Conservation (phyloP, 2,113 vertebrate genomes). For the Ageneiosus marmoratus region DNA sequence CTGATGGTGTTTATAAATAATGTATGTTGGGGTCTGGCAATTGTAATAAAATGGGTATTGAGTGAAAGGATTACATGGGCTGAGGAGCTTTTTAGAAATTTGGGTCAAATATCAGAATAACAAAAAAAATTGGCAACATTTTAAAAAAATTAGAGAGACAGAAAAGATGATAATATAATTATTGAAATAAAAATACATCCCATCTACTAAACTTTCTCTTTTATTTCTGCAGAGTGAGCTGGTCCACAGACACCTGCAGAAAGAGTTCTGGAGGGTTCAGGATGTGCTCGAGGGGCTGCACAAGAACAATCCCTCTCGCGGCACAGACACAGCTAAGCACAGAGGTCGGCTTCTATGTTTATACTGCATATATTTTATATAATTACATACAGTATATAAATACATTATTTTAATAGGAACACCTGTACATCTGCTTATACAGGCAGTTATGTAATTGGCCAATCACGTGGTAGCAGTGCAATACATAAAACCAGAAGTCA, state of each 20-base stretch:
- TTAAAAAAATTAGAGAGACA: too few species aligned
- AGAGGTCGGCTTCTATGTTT: conserved; percentile 71
- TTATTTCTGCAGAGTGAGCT: conserved; percentile 79
- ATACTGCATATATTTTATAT: not conserved
- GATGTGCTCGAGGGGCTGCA: conserved; percentile 92
- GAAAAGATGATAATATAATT: too few species aligned
- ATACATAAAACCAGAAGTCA: not conserved
- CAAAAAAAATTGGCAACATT: not conserved
- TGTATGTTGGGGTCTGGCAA: conserved; percentile 19
- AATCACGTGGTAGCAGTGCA: not conserved
- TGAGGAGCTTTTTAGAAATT: not conserved
- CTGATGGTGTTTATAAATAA: conserved; percentile 45
- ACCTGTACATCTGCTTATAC: not conserved
- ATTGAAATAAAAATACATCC: not conserved
- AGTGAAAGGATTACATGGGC: not conserved
- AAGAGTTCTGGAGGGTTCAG: conserved; percentile 96
- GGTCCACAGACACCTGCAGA: conserved; percentile 89
- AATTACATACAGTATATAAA: not conserved
- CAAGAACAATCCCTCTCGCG: conserved; percentile 89
- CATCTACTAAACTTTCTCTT: not conserved
- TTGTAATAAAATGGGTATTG: not conserved
- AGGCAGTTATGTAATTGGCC: not conserved
- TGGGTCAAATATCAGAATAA: not conserved
- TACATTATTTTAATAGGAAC: not conserved
- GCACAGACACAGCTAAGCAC: conserved; percentile 91